Evolutionary conservation across 1,140 invertebrate species (phyloP).

Genomic region (Drosophila lacteicornis): DNA sequence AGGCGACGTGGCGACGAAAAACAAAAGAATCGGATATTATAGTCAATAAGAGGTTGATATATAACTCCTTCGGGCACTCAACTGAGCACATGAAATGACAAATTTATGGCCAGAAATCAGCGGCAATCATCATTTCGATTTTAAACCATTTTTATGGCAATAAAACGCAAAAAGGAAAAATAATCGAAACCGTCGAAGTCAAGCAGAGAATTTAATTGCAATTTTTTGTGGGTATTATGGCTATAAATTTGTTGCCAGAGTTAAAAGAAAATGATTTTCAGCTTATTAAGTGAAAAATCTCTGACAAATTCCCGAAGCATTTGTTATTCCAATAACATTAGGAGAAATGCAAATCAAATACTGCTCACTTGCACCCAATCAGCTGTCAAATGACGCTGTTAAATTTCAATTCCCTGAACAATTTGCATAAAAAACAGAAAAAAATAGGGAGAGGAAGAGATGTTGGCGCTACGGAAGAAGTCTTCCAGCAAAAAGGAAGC

Average conservation of each 20-base stretch:
- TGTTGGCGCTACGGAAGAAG: conserved; percentile 61
- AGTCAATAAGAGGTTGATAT: conserved; percentile 33
- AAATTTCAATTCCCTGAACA: conserved; percentile 49
- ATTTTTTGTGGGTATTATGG: not conserved
- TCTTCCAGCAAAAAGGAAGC: conserved; percentile 52
- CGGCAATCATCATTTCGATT: conserved; percentile 43
- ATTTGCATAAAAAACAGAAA: conserved; percentile 56
- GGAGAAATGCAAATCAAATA: not conserved
- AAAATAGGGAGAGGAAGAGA: conserved; percentile 32
- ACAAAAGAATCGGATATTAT: conserved; percentile 30
- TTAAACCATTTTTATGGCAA: conserved; percentile 36
- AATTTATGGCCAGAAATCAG: conserved; percentile 48
- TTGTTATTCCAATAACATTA: not conserved
- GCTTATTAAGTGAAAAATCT: not conserved
- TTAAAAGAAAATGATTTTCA: not conserved
- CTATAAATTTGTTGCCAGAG: not conserved
- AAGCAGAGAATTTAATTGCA: conserved; percentile 15
- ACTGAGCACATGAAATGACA: conserved; percentile 41
- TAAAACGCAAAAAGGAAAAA: conserved; percentile 7
- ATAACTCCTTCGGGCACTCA: conserved; percentile 30
- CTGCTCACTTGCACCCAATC: conserved; percentile 8
- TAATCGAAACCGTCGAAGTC: not conserved
- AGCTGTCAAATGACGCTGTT: conserved; percentile 41
- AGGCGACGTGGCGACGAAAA: conserved; percentile 63
- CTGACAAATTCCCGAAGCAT: not conserved